Evolutionary conservation across 2,113 vertebrate species (phyloP).

Genomic region (Polypterus bichir): DNA sequence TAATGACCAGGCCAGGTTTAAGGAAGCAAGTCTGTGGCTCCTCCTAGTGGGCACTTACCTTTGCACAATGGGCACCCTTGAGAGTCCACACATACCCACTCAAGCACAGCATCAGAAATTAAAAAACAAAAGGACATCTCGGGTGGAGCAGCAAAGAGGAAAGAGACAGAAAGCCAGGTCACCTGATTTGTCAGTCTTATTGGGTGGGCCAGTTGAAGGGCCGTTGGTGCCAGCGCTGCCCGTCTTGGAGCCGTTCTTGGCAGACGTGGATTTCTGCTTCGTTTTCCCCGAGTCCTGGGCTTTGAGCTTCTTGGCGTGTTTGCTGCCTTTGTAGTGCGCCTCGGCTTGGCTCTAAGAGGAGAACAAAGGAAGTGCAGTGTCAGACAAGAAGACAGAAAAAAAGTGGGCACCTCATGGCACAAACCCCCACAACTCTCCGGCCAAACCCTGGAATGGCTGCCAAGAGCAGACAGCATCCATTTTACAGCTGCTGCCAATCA

Average conservation of each 20-base stretch:
- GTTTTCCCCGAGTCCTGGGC: slow-evolving; percentile 86
- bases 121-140: slow-evolving; percentile 25
- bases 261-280: slow-evolving; percentile 67
- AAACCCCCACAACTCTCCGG: no score
- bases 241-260: slow-evolving; percentile 68
- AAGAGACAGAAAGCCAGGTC: slow-evolving; percentile 19
- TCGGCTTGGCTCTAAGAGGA: slow-evolving; percentile 94
- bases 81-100: slow-evolving; percentile 21
- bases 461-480: no score
- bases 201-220: slow-evolving; percentile 48
- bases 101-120: slow-evolving; percentile 21
- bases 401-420: no score
- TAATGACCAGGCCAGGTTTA: no score
- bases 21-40: no score
- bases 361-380: slow-evolving; percentile 54
- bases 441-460: no score
- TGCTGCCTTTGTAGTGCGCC: slow-evolving; percentile 97
- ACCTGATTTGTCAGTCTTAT: slow-evolving; percentile 73
- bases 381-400: no score
- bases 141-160: no score
- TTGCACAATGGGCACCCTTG: no score
- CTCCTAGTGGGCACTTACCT: no score
- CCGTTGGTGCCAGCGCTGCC: slow-evolving; percentile 49
- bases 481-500: no score
- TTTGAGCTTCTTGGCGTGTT: slow-evolving; percentile 98